These are phyloP conservation scores for Harlomillsia oculata DNA, from an alignment of 1,140 invertebrate species.

Conservation along the genomic window DNA sequence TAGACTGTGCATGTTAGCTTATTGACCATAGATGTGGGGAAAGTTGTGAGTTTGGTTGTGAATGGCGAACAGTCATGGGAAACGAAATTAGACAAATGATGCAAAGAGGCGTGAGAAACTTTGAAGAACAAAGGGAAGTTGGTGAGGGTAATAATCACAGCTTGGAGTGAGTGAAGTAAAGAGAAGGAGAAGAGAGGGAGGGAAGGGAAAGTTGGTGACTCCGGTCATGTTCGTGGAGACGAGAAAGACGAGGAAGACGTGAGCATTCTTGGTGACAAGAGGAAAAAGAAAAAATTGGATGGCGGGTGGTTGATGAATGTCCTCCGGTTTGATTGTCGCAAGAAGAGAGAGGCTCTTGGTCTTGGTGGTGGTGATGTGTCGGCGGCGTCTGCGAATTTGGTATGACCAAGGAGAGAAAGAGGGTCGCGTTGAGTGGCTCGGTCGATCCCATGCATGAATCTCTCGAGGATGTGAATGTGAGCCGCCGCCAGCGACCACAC, in stretches of 20 bases:
- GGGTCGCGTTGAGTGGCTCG: constrained; percentile 8
- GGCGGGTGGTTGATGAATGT: constrained; percentile 27
- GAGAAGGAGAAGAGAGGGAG: neutral
- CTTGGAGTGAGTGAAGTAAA: neutral
- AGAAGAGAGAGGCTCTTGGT: neutral
- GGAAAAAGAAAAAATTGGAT: constrained; percentile 1
- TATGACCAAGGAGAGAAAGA: constrained; percentile 9
- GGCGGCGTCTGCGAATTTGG: constrained; percentile 22
- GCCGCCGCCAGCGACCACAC: too few species aligned
- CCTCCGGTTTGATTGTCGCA: constrained; percentile 29
- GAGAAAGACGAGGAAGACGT: neutral
- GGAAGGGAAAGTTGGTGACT: neutral
- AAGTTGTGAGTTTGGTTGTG: too few species aligned
- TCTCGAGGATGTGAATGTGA: neutral
- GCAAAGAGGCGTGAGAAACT: too few species aligned
- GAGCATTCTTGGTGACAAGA: neutral
- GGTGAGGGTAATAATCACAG: too few species aligned
- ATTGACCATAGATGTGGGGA: too few species aligned
- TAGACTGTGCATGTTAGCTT: too few species aligned
- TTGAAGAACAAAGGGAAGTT: too few species aligned
- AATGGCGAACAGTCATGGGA: too few species aligned
- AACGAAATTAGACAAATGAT: too few species aligned
- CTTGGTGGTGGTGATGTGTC: too few species aligned
- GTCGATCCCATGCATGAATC: neutral
- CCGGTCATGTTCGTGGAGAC: too few species aligned